Evolutionary conservation across 2,797 vertebrate species (phyloP).

Genomic region (Chromobotia macracanthus): DNA sequence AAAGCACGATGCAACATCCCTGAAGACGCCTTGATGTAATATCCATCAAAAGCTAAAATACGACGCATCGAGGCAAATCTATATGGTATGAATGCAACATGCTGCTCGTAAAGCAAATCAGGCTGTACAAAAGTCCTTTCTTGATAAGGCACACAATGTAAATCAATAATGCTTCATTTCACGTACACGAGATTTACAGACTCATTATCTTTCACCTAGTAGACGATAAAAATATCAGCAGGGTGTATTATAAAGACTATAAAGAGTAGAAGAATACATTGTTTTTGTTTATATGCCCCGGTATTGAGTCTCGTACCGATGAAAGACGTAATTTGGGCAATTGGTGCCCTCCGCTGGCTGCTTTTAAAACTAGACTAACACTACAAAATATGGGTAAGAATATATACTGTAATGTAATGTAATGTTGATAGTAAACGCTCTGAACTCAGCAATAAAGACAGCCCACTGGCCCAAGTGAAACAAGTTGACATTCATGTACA

Average conservation of each 20-base stretch:
- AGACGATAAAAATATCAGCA: background rate
- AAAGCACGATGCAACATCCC: background rate
- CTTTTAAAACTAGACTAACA: constrained; percentile 1
- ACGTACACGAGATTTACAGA: background rate
- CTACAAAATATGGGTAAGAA: background rate
- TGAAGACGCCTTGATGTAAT: background rate
- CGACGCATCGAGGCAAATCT: background rate
- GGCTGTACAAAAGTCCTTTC: constrained; percentile 1
- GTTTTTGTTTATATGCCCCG: background rate
- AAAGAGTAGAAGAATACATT: too few relatives aligned
- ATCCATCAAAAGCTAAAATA: background rate
- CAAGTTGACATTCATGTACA: too few relatives aligned
- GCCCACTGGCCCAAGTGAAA: too few relatives aligned
- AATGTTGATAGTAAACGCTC: background rate
- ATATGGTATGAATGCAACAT: background rate
- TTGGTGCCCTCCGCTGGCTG: constrained; percentile 75
- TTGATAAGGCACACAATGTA: background rate
- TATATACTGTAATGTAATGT: background rate
- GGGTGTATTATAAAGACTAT: background rate
- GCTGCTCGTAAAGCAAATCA: background rate
- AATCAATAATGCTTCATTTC: background rate
- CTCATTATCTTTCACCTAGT: background rate
- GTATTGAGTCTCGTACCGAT: background rate
- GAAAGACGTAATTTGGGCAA: constrained; percentile 44
- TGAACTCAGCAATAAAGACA: background rate